Evolutionary conservation across 2,113 vertebrate genomes (phyloP).

Genomic region (Pteropus alecto): DNA sequence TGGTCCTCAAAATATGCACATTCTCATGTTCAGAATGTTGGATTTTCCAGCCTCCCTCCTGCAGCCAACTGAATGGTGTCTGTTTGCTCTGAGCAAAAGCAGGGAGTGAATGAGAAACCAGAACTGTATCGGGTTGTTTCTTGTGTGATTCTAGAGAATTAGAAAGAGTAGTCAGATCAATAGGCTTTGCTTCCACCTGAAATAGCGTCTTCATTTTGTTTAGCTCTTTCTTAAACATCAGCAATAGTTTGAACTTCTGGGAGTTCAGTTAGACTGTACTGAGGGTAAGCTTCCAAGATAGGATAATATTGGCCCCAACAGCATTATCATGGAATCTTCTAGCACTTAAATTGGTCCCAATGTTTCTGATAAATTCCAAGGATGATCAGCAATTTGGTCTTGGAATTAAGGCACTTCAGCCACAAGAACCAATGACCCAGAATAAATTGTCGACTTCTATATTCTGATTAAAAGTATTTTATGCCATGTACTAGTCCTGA

Average conservation of each 20-base stretch:
- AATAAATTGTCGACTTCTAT: not conserved
- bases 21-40: not conserved
- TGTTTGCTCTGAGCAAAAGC: not conserved
- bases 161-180: not conserved
- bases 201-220: not conserved
- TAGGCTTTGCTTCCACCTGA: not conserved
- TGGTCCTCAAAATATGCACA: not conserved
- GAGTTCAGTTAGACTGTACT: not conserved
- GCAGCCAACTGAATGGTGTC: not conserved
- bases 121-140: not conserved
- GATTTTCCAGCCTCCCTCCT: not conserved
- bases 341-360: not conserved
- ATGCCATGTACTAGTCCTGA: not conserved
- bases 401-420: constrained; percentile 3
- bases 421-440: not conserved
- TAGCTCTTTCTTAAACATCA: not conserved
- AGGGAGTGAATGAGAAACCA: not conserved
- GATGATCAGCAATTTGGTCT: not conserved
- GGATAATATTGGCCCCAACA: not conserved
- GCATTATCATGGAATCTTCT: not conserved
- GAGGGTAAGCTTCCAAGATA: not conserved
- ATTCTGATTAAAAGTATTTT: constrained; percentile 23
- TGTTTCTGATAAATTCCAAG: constrained; percentile 20
- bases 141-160: not conserved
- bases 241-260: not conserved